Base-by-base conservation (phyloP, 2,113 vertebrate species). In the Scophthalmus maximus region DNA sequence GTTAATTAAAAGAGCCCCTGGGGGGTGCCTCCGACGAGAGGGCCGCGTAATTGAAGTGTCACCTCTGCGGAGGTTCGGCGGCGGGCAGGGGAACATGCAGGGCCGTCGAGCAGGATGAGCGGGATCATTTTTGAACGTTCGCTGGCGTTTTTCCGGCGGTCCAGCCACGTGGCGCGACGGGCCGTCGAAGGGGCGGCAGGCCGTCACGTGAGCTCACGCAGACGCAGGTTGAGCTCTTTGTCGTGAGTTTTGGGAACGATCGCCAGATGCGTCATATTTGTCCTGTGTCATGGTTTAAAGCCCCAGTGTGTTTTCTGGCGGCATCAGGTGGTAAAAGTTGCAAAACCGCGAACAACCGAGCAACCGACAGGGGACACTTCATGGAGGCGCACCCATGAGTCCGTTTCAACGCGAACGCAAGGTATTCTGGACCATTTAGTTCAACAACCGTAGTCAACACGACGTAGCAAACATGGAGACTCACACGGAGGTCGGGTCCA, bases 41-140 rank as follows among this genome's bases (percentile, higher is more conserved):
- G 30, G 63, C 77, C 66, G 76, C 55, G 55, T 92, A 87, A 92
- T 93, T 89, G 92, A 93, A 93, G 85, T 90, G 88, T 89, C 92
- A 93, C 87, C 82, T 88, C 87, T 81, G 57, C 71, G 30, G 73
- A 66, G 84, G 78, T 70, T 42, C 64, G 22, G 49, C 63, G 3
- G 62, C 8, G 60, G 62, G 68, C 72, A 78, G 78, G 30, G 32
- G 44, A 76, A 76, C 76, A 70, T 64, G 47, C 38, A 83, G 32
- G 9, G 76, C 78, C 70, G 66, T 32, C 40, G 69, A 68, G 53
- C 57, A 59, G n/a, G n/a, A n/a, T 26, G 76, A 81, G 42, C 34
- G n/a, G 53, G 71, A 75, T 81, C 30, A 34, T 76, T 82, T 84
- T 84, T 44, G 78, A 83, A 87, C 71, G 69, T 70, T 72, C 52